phyloP scores from a whole-genome alignment of 2,797 vertebrate genomes.

The Scarus forsteni region DNA sequence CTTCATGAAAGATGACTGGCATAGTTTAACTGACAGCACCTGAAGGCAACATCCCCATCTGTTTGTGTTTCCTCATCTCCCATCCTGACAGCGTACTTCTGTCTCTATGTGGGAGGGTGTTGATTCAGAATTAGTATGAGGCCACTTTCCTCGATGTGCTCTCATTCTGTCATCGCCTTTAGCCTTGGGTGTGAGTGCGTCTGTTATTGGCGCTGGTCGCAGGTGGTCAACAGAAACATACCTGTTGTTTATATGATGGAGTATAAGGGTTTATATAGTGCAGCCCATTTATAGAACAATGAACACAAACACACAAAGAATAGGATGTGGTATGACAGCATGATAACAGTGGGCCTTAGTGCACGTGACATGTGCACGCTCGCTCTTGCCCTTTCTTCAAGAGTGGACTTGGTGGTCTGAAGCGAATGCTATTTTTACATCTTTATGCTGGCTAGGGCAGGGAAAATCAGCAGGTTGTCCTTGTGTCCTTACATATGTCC shows the following conservation, averaged over 20 bases:
- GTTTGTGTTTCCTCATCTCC: conserved; percentile 40
- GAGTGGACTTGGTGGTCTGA: too few relatives aligned
- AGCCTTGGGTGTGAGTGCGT: conserved; percentile 19
- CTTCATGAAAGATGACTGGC: not conserved
- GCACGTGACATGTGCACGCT: too few relatives aligned
- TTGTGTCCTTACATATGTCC: too few relatives aligned
- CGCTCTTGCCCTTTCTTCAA: too few relatives aligned
- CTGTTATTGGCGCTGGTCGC: conserved; percentile 32
- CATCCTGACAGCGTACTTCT: conserved; percentile 42
- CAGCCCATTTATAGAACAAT: conserved; percentile 48
- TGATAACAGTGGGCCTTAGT: conserved; percentile 5
- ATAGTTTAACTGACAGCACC: conserved; percentile 20
- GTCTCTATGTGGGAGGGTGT: conserved; percentile 68
- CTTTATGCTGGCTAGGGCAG: too few relatives aligned
- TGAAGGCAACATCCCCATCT: conserved; percentile 47
- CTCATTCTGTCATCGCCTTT: conserved; percentile 70
- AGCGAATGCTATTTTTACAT: too few relatives aligned
- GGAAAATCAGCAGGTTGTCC: too few relatives aligned
- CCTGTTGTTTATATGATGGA: conserved; percentile 59
- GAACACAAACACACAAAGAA: conserved; percentile 11
- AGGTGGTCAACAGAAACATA: conserved; percentile 64
- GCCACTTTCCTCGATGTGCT: conserved; percentile 63
- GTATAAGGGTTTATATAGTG: conserved; percentile 32
- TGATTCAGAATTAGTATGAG: conserved; percentile 60
- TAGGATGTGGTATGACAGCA: conserved; percentile 27